Percentiles rank a stretch among this genome's conserved stretches.
These are phyloP conservation scores for Tanytarsus gracilentus DNA, from an alignment of 2,888 invertebrate genomes.

Conservation along the genomic window DNA sequence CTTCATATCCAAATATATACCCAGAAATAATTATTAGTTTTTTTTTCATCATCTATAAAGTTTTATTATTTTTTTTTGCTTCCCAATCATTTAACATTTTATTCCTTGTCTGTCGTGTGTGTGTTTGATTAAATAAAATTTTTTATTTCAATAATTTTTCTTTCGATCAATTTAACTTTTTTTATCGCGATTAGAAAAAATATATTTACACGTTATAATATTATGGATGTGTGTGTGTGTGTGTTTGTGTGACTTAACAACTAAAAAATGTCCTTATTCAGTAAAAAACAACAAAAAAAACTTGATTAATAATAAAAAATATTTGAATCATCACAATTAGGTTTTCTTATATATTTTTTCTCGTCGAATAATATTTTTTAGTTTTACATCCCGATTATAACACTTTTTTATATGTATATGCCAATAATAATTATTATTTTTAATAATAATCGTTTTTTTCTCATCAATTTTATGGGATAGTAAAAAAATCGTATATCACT, in stretches of 20 bases:
- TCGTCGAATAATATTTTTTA: constrained; percentile 33
- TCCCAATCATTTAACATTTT: too few relatives aligned
- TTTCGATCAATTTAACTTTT: too few relatives aligned
- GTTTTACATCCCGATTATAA: constrained; percentile 13
- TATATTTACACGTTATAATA: too few relatives aligned
- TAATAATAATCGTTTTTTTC: not conserved
- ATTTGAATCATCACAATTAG: constrained; percentile 28
- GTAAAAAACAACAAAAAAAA: constrained; percentile 26
- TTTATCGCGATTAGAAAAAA: too few relatives aligned
- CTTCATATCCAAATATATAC: constrained; percentile 25
- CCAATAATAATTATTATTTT: constrained; percentile 20
- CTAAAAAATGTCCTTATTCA: not conserved
- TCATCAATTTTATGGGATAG: not conserved
- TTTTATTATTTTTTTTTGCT: too few relatives aligned
- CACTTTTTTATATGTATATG: not conserved
- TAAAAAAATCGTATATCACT: constrained; percentile 28
- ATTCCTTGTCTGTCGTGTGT: too few relatives aligned
- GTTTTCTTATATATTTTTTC: constrained; percentile 36
- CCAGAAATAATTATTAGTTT: constrained; percentile 28
- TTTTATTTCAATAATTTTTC: too few relatives aligned
- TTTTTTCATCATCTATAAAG: constrained; percentile 31
- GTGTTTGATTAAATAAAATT: too few relatives aligned
- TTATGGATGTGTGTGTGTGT: too few relatives aligned
- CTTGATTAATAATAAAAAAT: constrained; percentile 27
- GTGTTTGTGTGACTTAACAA: not conserved